phyloP scores from a whole-genome alignment of 1,140 invertebrate species.

The Sipha flava region DNA sequence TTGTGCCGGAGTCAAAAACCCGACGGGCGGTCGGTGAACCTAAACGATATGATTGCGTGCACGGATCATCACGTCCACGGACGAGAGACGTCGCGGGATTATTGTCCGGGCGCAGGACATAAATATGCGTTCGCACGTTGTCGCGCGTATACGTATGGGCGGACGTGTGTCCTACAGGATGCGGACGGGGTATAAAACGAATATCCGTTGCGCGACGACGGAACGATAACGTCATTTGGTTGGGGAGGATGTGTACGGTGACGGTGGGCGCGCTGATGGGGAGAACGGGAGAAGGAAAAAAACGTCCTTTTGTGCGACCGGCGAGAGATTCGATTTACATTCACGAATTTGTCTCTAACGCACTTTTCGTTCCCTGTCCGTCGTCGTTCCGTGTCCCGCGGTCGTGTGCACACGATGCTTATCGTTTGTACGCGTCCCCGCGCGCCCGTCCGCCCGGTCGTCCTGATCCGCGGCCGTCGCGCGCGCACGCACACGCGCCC shows the following conservation, averaged over 20 bases:
- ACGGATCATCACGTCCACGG: too few relatives aligned
- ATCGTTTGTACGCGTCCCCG: neutral
- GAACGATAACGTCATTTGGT: too few relatives aligned
- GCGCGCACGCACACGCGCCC: neutral
- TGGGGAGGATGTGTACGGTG: too few relatives aligned
- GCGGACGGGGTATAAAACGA: too few relatives aligned
- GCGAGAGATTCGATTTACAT: neutral
- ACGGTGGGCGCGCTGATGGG: too few relatives aligned
- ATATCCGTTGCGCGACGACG: too few relatives aligned
- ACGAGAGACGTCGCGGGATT: too few relatives aligned
- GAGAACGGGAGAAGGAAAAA: too few relatives aligned
- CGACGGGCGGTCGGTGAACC: neutral
- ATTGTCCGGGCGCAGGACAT: too few relatives aligned
- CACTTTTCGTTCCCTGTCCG: neutral
- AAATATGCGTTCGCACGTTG: neutral
- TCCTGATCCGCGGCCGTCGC: neutral
- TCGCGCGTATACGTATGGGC: neutral
- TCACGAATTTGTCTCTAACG: neutral
- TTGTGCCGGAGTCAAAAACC: neutral
- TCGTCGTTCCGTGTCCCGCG: constrained; percentile 7
- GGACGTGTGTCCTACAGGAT: too few relatives aligned
- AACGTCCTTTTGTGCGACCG: too few relatives aligned
- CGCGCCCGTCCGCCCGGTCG: neutral
- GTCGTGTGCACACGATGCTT: constrained; percentile 21
- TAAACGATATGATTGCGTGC: too few relatives aligned